A percentile compares a stretch with the other conserved stretches of the same genome.
phyloP scores from a whole-genome alignment of 2,113 vertebrate species.

The Bos javanicus region DNA sequence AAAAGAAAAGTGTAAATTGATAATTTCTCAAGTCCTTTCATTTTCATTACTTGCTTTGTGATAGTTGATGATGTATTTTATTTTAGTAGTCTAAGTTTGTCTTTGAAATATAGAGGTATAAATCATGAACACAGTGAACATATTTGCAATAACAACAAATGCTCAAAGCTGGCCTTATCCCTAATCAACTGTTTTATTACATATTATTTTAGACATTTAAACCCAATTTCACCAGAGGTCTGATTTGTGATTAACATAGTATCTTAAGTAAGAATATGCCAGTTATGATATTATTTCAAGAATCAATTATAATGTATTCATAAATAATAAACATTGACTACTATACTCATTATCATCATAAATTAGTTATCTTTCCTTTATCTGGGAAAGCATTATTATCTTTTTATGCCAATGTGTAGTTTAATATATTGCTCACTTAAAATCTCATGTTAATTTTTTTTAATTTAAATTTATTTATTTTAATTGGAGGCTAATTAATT shows the following conservation, averaged over 20 bases:
- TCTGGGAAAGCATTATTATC: not conserved
- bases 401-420: not conserved
- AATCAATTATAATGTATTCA: not conserved
- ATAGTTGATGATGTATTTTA: not conserved
- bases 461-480: too few relatives aligned
- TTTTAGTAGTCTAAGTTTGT: not conserved
- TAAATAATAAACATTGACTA: not conserved
- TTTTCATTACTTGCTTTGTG: constrained; percentile 12
- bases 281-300: not conserved
- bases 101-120: not conserved
- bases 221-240: not conserved
- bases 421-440: not conserved
- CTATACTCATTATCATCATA: not conserved
- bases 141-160: not conserved
- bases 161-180: not conserved
- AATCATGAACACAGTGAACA: not conserved
- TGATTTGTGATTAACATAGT: not conserved
- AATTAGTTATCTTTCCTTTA: not conserved
- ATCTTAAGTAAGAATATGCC: not conserved
- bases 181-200: not conserved
- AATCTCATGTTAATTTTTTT: not conserved
- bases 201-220: constrained; percentile 4
- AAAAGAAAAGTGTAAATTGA: not conserved
- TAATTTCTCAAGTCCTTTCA: not conserved
- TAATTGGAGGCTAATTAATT: too few relatives aligned